A percentile compares a stretch with the other conserved stretches of the same genome.
phyloP scores from a whole-genome alignment of 2,797 vertebrate species.

The Dromococcyx pavoninus region DNA sequence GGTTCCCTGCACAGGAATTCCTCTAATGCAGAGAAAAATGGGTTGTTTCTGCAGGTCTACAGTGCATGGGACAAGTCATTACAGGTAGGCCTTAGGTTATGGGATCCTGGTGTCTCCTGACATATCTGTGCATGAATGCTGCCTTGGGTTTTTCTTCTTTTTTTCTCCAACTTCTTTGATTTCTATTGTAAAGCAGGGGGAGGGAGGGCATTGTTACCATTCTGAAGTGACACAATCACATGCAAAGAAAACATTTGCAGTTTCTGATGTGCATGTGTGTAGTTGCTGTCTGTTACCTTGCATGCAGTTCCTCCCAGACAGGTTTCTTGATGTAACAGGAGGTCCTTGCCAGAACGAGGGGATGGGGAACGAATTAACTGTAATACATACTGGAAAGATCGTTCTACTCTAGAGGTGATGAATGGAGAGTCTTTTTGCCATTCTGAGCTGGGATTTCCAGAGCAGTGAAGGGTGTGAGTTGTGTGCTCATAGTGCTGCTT shows the following conservation, averaged over 20 bases:
- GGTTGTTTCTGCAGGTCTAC: background rate
- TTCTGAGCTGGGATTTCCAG: background rate
- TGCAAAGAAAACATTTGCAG: background rate
- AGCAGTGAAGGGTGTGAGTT: background rate
- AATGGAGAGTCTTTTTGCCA: background rate
- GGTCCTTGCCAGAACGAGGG: background rate
- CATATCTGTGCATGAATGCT: background rate
- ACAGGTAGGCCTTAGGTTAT: background rate
- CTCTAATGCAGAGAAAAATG: background rate
- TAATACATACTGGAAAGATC: background rate
- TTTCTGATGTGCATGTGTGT: background rate
- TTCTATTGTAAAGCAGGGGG: background rate
- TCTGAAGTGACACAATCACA: accelerated
- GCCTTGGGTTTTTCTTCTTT: background rate
- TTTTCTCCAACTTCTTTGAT: background rate
- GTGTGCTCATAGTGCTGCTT: background rate
- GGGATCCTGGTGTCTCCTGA: background rate
- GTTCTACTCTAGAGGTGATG: background rate
- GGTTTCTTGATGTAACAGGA: background rate
- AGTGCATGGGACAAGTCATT: background rate
- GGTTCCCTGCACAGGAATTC: background rate
- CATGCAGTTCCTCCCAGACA: background rate
- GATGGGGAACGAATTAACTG: background rate
- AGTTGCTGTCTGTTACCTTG: background rate
- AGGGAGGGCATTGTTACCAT: background rate